Conservation (phyloP, 2,888 invertebrate genomes). For the Criorhina ranunculi region DNA sequence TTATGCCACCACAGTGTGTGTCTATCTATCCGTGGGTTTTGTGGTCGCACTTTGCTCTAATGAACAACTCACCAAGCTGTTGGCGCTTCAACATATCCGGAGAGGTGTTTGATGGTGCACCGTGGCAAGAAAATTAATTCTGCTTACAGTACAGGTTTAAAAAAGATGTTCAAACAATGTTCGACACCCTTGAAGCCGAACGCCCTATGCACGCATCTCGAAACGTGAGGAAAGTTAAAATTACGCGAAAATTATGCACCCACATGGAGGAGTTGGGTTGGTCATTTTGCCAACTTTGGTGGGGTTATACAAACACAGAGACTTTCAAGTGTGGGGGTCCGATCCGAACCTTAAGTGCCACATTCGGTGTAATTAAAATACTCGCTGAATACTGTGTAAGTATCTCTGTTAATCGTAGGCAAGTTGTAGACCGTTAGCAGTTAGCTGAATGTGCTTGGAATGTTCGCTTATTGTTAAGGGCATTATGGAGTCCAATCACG, state of each 20-base stretch:
- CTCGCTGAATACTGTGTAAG: constrained; percentile 30
- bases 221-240: constrained; percentile 57
- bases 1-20: neutral
- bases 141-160: constrained; percentile 52
- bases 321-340: neutral
- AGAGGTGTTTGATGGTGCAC: constrained; percentile 12
- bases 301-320: constrained; percentile 16
- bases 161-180: constrained; percentile 47
- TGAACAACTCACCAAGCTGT: constrained; percentile 46
- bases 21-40: constrained; percentile 42
- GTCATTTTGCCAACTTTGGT: constrained; percentile 40
- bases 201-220: neutral
- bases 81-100: constrained; percentile 29
- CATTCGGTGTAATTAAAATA: constrained; percentile 49
- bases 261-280: constrained; percentile 55
- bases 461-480: constrained; percentile 24
- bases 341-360: constrained; percentile 7
- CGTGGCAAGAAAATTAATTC: constrained; percentile 57
- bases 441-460: constrained; percentile 32
- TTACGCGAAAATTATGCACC: constrained; percentile 52
- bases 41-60: constrained; percentile 60
- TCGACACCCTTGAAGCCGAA: constrained; percentile 64
- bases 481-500: constrained; percentile 57
- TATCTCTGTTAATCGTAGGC: constrained; percentile 32
- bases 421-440: constrained; percentile 20